phyloP scores from a whole-genome alignment of 2,797 vertebrate genomes.

The Garrulus glandarius region DNA sequence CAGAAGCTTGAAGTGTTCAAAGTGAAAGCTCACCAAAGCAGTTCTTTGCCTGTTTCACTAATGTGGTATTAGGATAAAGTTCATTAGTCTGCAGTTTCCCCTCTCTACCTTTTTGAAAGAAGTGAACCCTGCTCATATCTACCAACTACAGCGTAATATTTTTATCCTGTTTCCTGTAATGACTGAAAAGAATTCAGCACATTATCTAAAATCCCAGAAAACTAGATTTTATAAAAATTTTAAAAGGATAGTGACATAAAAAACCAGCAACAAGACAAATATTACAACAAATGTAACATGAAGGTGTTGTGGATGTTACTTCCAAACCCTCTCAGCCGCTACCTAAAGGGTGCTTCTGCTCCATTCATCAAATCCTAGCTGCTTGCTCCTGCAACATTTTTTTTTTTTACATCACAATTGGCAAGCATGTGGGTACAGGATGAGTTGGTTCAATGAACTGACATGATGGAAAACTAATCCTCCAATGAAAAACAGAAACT shows the following conservation, averaged over 20 bases:
- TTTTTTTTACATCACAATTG: neutral
- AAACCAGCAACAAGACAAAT: neutral
- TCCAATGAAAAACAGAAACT: neutral
- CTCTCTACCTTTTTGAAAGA: neutral
- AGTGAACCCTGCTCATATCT: neutral
- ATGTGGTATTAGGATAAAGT: neutral
- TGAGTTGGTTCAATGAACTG: neutral
- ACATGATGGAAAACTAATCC: neutral
- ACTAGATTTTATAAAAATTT: neutral
- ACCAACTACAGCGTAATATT: neutral
- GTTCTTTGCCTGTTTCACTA: neutral
- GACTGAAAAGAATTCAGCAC: neutral
- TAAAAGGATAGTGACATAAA: neutral
- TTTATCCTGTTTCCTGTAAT: neutral
- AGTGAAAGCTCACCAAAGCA: neutral
- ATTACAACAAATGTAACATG: neutral
- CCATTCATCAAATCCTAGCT: neutral
- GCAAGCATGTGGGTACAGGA: neutral
- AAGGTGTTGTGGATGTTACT: neutral
- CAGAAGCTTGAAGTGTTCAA: neutral
- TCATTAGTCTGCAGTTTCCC: neutral
- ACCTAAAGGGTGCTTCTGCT: neutral
- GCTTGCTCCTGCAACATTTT: rapidly evolving
- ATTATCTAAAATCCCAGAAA: neutral
- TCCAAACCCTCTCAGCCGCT: neutral